phyloP scores from a whole-genome alignment of 2,797 vertebrate genomes.

The Xenopus petersii region DNA sequence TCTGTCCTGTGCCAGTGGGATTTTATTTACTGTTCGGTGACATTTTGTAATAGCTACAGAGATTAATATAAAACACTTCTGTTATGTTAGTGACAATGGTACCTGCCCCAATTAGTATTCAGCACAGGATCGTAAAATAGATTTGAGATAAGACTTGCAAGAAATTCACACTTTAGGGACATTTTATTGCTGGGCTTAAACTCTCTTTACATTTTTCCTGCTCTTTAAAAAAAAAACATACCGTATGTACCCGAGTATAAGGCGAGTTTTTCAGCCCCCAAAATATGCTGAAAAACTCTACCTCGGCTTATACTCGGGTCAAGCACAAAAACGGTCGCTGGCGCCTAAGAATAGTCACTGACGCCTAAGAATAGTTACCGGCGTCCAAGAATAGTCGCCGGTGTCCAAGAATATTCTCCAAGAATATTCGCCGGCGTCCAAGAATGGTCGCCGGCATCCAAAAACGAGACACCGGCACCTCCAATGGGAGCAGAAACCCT shows the following conservation, averaged over 20 bases:
- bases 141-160: constrained; percentile 7
- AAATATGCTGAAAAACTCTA: not conserved
- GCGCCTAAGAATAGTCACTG: too few relatives aligned
- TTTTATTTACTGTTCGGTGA: constrained; percentile 11
- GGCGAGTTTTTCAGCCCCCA: not conserved
- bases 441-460: too few relatives aligned
- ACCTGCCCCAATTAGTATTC: constrained; percentile 34
- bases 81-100: not conserved
- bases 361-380: too few relatives aligned
- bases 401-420: too few relatives aligned
- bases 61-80: constrained; percentile 10
- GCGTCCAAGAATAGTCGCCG: too few relatives aligned
- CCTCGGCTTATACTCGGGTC: too few relatives aligned
- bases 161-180: constrained; percentile 19
- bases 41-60: constrained; percentile 12
- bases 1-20: not conserved
- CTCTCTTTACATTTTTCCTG: constrained; percentile 1
- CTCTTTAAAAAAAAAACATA: not conserved
- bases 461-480: too few relatives aligned
- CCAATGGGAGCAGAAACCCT: too few relatives aligned
- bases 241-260: too few relatives aligned
- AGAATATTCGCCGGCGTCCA: too few relatives aligned
- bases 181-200: constrained; percentile 24
- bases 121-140: constrained; percentile 20
- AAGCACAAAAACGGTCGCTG: too few relatives aligned